Conservation (phyloP, 2,888 invertebrate species). For the Tetanocera ferruginea region DNA sequence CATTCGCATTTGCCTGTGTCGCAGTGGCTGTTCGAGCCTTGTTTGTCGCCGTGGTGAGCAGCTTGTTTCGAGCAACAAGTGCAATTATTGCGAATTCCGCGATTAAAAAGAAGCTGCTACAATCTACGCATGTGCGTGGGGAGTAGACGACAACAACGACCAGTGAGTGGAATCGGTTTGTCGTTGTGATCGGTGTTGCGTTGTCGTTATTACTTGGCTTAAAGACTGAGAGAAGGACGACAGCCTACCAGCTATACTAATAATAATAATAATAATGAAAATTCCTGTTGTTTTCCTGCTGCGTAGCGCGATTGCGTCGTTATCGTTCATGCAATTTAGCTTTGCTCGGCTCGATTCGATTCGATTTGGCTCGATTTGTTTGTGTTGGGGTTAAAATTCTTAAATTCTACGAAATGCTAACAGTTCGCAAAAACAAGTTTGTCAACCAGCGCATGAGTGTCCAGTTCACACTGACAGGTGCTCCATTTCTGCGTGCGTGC, state of each 20-base stretch:
- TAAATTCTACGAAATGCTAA: conserved; percentile 43
- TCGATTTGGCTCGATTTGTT: conserved; percentile 21
- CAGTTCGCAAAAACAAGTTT: conserved; percentile 41
- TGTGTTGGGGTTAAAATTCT: conserved; percentile 35
- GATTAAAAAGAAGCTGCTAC: conserved; percentile 42
- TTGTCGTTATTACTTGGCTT: no score
- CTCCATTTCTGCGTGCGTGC: conserved; percentile 49
- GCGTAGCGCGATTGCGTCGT: conserved; percentile 31
- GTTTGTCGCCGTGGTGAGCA: conserved; percentile 35
- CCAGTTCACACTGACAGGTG: conserved; percentile 52
- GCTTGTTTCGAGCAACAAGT: conserved; percentile 50
- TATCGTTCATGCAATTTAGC: conserved; percentile 17
- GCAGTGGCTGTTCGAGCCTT: conserved; percentile 34
- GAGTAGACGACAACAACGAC: conserved; percentile 36
- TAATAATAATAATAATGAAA: conserved; percentile 45
- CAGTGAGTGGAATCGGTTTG: neutral
- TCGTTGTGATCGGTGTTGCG: no score
- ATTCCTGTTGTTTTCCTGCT: conserved; percentile 44
- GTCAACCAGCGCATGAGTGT: conserved; percentile 16
- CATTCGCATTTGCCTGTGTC: neutral
- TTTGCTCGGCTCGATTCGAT: neutral
- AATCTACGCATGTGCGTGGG: conserved; percentile 49
- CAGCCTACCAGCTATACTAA: neutral
- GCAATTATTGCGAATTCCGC: conserved; percentile 49
- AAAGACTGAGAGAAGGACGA: no score